Evolutionary conservation across 2,888 invertebrate genomes (phyloP).

Genomic region (Hedya salicella): DNA sequence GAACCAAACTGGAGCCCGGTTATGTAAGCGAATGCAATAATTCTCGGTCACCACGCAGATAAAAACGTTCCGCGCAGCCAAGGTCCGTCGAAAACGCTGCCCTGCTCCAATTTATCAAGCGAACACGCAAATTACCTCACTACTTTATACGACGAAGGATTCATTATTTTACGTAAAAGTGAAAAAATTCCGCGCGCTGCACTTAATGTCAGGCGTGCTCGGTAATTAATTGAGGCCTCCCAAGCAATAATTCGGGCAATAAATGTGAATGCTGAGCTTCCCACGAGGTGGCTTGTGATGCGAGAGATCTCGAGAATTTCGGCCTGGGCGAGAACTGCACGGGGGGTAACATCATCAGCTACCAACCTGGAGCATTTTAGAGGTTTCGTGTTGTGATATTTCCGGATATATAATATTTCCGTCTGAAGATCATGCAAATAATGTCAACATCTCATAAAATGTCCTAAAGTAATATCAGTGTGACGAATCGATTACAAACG

Average conservation of each 20-base stretch:
- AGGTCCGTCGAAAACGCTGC: constrained; percentile 56
- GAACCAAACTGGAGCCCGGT: constrained; percentile 59
- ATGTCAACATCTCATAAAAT: no score
- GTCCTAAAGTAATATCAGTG: no score
- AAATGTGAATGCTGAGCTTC: constrained; percentile 59
- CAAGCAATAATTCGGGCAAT: constrained; percentile 66
- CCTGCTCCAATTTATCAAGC: constrained; percentile 67
- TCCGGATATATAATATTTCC: no score
- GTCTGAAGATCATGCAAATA: no score
- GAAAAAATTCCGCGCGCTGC: constrained; percentile 57
- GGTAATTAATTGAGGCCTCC: constrained; percentile 73
- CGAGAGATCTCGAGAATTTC: constrained; percentile 61
- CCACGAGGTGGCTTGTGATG: constrained; percentile 59
- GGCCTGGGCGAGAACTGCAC: constrained; percentile 15
- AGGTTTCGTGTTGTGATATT: no score
- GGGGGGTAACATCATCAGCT: constrained; percentile 23
- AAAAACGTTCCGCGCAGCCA: constrained; percentile 52
- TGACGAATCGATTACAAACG: no score
- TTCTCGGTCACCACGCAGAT: constrained; percentile 60
- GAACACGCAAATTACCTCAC: constrained; percentile 57
- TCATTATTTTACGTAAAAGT: constrained; percentile 65
- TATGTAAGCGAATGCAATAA: constrained; percentile 66
- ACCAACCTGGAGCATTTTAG: background rate
- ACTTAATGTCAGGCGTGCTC: constrained; percentile 63
- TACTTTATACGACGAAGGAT: constrained; percentile 49